Conservation (phyloP, 2,113 vertebrate species). For the Elaphurus davidianus region DNA sequence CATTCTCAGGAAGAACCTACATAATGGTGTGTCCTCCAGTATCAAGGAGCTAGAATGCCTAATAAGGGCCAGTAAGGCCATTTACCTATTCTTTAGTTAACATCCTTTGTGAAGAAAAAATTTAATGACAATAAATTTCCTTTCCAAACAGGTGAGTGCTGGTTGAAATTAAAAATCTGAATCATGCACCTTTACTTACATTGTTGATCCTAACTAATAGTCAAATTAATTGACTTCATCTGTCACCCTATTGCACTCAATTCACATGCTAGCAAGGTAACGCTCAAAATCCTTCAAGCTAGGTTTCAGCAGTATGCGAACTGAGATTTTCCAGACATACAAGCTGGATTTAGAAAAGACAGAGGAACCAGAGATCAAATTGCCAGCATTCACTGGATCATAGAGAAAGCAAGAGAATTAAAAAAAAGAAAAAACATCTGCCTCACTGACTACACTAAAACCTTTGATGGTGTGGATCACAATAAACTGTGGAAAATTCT, state of each 20-base stretch:
- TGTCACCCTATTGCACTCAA: background rate
- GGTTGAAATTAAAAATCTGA: slow-evolving; percentile 18
- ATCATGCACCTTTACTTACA: background rate
- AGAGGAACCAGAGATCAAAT: background rate
- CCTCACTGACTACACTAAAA: background rate
- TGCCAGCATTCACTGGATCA: background rate
- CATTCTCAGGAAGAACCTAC: background rate
- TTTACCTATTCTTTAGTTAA: background rate
- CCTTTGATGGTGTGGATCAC: background rate
- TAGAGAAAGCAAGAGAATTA: background rate
- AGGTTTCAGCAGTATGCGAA: background rate
- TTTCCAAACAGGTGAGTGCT: background rate
- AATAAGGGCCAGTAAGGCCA: background rate
- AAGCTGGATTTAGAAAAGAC: background rate
- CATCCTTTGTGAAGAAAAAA: background rate
- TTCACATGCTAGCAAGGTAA: background rate
- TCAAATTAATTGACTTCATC: background rate
- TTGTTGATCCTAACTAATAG: background rate
- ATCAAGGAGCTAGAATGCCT: background rate
- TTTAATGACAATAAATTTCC: background rate
- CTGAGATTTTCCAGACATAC: background rate
- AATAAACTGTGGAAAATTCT: background rate
- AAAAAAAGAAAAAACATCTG: background rate
- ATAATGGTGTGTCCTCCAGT: background rate
- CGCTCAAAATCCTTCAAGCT: background rate